Base-by-base conservation (phyloP, 2,888 invertebrate species). In the Drosophila helvetica region DNA sequence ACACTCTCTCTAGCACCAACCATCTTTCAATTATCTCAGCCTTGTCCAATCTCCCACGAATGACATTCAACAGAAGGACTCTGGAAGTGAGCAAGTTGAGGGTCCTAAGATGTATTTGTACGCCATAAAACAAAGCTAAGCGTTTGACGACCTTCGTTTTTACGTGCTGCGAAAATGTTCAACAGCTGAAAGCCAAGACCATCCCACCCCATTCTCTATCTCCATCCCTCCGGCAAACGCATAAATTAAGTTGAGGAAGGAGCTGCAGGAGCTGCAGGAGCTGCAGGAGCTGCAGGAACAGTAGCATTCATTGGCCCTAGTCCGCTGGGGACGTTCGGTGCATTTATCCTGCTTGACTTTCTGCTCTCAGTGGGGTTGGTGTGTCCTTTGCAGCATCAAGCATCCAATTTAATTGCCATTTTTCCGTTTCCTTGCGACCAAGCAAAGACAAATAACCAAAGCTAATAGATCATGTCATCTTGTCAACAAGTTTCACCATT, bases 401-500 rank as follows among this genome's bases (percentile, higher is more conserved):
- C 59, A 63, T 53, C 76, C 80, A 79, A 87, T 85, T 87, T 85
- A 87, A 85, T 85, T 83, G 88, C 81, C 66, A 78, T 83, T 86
- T 82, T 79, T 79, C 70, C 67, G 46, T 71, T 70, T 67, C 69
- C 69, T 66, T 58, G 68, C 18, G 53, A 45, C 27, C 51, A 59
- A 56, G 50, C 64, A 80, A 77, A 82, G 85, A 80, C 82, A 84
- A 85, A 82, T 84, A 85, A 73, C 87, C 82, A 67, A 77, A 79
- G 84, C 84, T 79, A 83, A 85, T 85, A 85, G 87, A 87, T 85
- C 84, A 87, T 85, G 84, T 87, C 84, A 85, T 82, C 80, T 68
- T 85, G 83, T 86, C 89, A 86, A 86, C 80, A 79, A 85, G 71
- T 77, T 86, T 78, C 74, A 74, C 78, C 83, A 83, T 80, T 80